Percentiles rank a stretch among this genome's conserved stretches.
Evolutionary conservation across 2,113 vertebrate species (phyloP).

Genomic region (Platycercus adscitus): DNA sequence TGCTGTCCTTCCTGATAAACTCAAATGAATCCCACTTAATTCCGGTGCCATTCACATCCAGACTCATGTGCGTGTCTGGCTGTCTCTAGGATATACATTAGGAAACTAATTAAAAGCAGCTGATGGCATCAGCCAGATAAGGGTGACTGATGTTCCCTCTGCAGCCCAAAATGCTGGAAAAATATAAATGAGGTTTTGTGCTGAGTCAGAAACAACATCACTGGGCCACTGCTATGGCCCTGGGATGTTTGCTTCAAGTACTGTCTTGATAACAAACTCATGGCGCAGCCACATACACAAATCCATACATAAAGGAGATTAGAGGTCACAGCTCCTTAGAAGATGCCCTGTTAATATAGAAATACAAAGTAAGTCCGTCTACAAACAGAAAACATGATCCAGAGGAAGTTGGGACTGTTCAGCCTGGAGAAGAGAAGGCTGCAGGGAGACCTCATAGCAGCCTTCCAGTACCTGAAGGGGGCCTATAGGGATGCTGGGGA

Average conservation of each 20-base stretch:
- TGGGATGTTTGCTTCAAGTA: constrained; percentile 39
- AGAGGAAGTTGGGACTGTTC: not conserved
- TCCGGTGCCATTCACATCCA: not conserved
- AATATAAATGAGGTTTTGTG: constrained; percentile 34
- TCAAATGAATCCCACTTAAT: not conserved
- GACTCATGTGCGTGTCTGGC: not conserved
- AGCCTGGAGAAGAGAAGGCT: too few relatives aligned
- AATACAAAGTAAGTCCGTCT: not conserved
- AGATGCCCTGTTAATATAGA: not conserved
- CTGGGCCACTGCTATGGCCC: constrained; percentile 33
- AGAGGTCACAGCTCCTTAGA: constrained; percentile 30
- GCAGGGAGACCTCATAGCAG: too few relatives aligned
- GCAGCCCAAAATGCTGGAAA: not conserved
- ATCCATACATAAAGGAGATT: constrained; percentile 27
- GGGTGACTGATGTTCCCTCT: not conserved
- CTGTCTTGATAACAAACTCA: constrained; percentile 34
- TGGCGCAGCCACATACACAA: constrained; percentile 12
- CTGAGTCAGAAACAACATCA: constrained; percentile 48
- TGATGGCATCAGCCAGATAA: constrained; percentile 18
- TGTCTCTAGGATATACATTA: not conserved
- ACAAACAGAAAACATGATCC: not conserved
- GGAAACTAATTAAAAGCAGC: not conserved
- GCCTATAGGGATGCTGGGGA: too few relatives aligned
- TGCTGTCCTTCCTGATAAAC: not conserved
- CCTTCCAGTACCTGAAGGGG: too few relatives aligned